Base-by-base conservation (phyloP, 2,797 vertebrate genomes). In the Steatocranus sp. region DNA sequence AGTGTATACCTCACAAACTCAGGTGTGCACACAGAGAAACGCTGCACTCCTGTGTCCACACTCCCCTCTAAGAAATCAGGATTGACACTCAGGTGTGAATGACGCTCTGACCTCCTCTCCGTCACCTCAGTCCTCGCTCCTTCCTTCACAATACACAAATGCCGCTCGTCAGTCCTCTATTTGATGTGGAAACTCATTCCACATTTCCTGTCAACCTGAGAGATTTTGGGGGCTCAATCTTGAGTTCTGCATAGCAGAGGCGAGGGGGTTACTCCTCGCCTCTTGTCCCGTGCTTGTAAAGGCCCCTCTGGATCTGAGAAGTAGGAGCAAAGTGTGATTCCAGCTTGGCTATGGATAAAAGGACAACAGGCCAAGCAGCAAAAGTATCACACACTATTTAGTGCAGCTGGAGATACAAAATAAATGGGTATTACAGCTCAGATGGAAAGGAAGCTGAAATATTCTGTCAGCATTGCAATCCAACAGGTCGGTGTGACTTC, bases 51-150 rank as follows among this genome's bases (percentile, higher is more conserved):
- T 88, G 84, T 92, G 83, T 93, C 89, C 91, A 91, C 88, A 89
- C 86, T 91, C 77, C 78, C 75, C 87, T 88, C 80, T 86, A 79
- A 91, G 81, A 85, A 79, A 78, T 87, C 83, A 80, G 82, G 82
- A 17, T 89, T 27, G 79, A 91, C 95, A 94, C 93, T 84, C 75
- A 34, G 80, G 93, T 93, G 96, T 91, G 94, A 94, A 93, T 95
- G 95, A 96, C 93, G 90, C 90, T 87, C 80, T 89, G 88, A 54
- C 81, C 78, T 90, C 80, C 86, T 83, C 84, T 93, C 80, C 78
- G 86, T 90, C 87, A 82, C 91, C 90, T 76, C 80, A 75, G 82
- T 85, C 86, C 83, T 88, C 79, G 12, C 89, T 88, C 61, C 90
- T 81, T 74, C 82, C 77, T 79, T 84, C 87, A 85, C 90, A 94